These are phyloP conservation scores for Coregonus suidteri DNA, from an alignment of 2,797 vertebrate genomes.

Conservation along the genomic window DNA sequence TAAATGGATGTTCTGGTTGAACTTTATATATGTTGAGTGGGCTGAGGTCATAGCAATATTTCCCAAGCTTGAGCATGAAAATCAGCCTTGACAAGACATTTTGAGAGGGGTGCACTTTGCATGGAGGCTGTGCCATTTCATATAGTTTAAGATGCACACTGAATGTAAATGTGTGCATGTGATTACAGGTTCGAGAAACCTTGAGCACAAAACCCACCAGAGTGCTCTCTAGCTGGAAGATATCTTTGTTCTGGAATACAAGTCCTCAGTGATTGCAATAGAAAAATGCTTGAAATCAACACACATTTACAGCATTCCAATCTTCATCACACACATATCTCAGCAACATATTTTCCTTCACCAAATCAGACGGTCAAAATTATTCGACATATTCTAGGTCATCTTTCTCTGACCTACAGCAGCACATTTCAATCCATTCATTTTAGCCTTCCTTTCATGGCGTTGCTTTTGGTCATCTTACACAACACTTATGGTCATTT, in stretches of 20 bases:
- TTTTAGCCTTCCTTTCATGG: slow-evolving; percentile 42
- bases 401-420: slow-evolving; percentile 35
- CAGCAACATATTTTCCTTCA: neutral
- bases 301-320: neutral
- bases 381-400: neutral
- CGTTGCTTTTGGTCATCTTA: slow-evolving; percentile 16
- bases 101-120: slow-evolving; percentile 48
- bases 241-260: neutral
- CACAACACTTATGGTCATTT: slow-evolving; percentile 39
- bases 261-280: neutral
- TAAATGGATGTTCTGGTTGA: slow-evolving; percentile 42
- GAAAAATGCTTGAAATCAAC: neutral
- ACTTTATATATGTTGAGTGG: slow-evolving; percentile 52
- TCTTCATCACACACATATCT: neutral
- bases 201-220: slow-evolving; percentile 27
- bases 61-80: slow-evolving; percentile 52
- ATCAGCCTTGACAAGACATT: slow-evolving; percentile 52
- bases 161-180: slow-evolving; percentile 59
- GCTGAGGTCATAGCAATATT: slow-evolving; percentile 52
- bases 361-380: neutral
- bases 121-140: slow-evolving; percentile 30
- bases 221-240: neutral
- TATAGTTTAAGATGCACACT: slow-evolving; percentile 42
- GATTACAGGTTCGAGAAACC: slow-evolving; percentile 34
- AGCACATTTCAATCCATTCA: slow-evolving; percentile 61